Conservation (phyloP, 2,113 vertebrate genomes). For the Ibidorhyncha struthersii region DNA sequence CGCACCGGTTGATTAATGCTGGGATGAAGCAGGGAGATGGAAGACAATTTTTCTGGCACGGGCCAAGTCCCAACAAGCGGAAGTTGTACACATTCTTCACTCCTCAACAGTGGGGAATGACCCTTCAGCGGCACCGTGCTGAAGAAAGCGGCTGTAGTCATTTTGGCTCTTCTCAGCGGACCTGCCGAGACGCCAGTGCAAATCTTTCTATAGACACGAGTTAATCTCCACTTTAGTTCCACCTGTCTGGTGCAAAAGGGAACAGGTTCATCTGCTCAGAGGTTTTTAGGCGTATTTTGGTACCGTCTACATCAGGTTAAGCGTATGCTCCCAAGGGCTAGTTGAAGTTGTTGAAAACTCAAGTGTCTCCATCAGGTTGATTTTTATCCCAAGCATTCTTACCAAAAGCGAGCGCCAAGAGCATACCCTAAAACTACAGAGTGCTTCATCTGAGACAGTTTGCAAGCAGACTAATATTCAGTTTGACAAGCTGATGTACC, state of each 20-base stretch:
- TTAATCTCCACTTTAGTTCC: neutral
- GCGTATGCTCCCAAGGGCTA: neutral
- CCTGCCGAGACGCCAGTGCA: neutral
- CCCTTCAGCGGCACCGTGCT: neutral
- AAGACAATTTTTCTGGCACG: neutral
- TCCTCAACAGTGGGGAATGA: neutral
- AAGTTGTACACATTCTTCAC: neutral
- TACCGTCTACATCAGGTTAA: neutral
- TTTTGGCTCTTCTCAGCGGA: neutral
- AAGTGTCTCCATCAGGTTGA: neutral
- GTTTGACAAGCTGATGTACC: neutral
- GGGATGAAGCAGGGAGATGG: neutral
- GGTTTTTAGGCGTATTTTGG: neutral
- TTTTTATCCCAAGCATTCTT: neutral
- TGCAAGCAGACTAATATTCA: neutral
- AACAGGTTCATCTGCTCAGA: neutral
- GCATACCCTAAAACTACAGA: neutral
- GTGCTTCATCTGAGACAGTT: neutral
- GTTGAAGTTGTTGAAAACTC: neutral
- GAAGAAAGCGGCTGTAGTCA: neutral
- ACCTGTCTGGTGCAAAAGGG: neutral
- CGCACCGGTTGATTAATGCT: neutral
- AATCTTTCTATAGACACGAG: neutral
- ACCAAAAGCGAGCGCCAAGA: fast-evolving
- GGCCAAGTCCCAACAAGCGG: neutral